phyloP scores from a whole-genome alignment of 1,140 invertebrate genomes.

The Hetaerina americana region DNA sequence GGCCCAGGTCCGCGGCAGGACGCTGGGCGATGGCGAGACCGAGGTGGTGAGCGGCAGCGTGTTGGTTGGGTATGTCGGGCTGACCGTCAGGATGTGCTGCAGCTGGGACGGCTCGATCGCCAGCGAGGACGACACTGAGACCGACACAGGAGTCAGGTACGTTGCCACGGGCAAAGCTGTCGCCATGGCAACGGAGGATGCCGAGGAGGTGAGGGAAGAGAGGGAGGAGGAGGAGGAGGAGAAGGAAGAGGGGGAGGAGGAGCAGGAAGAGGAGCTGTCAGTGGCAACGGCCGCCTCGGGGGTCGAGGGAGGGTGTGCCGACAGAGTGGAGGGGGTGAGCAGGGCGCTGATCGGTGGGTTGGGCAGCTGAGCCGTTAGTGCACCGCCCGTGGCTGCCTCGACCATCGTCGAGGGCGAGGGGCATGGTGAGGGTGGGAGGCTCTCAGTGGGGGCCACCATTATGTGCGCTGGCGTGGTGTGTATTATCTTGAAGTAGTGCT shows the following conservation, averaged over 20 bases:
- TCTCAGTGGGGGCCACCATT: slow-evolving; percentile 1
- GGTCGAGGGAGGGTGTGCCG: not conserved
- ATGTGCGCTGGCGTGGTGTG: slow-evolving; percentile 8
- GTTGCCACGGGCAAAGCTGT: too few relatives aligned
- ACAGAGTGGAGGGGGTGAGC: not conserved
- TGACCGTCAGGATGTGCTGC: slow-evolving; percentile 2
- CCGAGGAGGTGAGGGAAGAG: not conserved
- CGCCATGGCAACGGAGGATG: slow-evolving; percentile 4
- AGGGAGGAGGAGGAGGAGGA: not conserved
- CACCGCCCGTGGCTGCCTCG: not conserved
- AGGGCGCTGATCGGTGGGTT: not conserved
- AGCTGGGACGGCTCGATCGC: not conserved
- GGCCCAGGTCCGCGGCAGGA: slow-evolving; percentile 3
- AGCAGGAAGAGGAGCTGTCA: not conserved
- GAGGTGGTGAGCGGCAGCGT: not conserved
- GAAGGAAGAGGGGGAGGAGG: not conserved
- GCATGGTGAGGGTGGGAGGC: not conserved
- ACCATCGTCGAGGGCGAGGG: not conserved
- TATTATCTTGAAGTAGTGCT: slow-evolving; percentile 13
- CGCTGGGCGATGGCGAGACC: not conserved
- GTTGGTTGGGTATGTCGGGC: not conserved
- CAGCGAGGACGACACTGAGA: not conserved
- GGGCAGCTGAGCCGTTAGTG: not conserved
- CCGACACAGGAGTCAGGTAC: not conserved
- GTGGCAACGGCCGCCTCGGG: not conserved